These are phyloP conservation scores for Dorcus hopei DNA, from an alignment of 2,888 invertebrate genomes.

Conservation along the genomic window DNA sequence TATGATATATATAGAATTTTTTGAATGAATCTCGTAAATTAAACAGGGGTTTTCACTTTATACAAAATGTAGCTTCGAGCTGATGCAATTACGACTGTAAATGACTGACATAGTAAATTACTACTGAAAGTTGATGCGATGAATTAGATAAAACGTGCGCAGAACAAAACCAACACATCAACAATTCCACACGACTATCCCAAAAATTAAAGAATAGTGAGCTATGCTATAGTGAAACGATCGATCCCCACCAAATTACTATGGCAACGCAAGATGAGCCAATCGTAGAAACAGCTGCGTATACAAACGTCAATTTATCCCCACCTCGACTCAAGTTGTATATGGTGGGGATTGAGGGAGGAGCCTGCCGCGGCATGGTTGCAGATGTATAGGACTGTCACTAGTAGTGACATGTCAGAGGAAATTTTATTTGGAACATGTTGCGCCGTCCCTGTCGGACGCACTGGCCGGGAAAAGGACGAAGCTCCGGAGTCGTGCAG, in stretches of 20 bases:
- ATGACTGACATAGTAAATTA: too few relatives aligned
- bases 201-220: not conserved
- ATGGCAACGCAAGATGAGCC: constrained; percentile 36
- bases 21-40: too few relatives aligned
- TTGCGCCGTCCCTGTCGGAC: not conserved
- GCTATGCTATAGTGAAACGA: not conserved
- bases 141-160: too few relatives aligned
- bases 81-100: too few relatives aligned
- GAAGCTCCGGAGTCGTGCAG: constrained; percentile 6
- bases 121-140: too few relatives aligned
- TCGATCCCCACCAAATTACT: constrained; percentile 21
- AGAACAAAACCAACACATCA: too few relatives aligned
- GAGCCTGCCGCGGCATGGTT: constrained; percentile 28
- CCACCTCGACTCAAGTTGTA: constrained; percentile 17
- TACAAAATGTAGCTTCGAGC: too few relatives aligned
- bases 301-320: constrained; percentile 27
- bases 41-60: too few relatives aligned
- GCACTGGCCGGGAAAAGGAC: not conserved
- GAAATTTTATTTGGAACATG: constrained; percentile 9
- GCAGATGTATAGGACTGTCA: constrained; percentile 35
- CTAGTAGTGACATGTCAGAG: constrained; percentile 22
- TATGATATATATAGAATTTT: too few relatives aligned
- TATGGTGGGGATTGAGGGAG: constrained; percentile 30
- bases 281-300: constrained; percentile 28
- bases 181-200: too few relatives aligned